Evolutionary conservation across 2,113 vertebrate genomes (phyloP), one percentile per base, ranked within the genome.

Genomic region (Struthio camelus): DNA sequence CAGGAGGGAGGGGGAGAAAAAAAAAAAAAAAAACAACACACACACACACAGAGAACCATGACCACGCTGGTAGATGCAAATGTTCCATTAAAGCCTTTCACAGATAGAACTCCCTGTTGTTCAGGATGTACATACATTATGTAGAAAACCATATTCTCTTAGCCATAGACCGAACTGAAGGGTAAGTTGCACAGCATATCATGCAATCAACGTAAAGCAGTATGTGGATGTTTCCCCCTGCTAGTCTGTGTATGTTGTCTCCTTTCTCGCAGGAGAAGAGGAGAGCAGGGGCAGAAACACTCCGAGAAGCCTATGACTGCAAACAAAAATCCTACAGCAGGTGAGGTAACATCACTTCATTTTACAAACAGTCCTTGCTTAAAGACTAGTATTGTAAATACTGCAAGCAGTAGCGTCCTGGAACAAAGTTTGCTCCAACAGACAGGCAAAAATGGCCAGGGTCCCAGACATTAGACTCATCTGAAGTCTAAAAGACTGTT

Each of bases 271-370:
- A 75, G 65, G 71, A 58, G 32, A 67, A 67, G 75, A 82, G 7
- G 80, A 77, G n/a, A 86, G 53, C 53, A 76, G 73, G 23, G 82
- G 44, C 36, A 94, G 59, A 85, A 92, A 90, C 59, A 94, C 54
- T 80, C 80, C 48, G 59, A 93, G 91, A 89, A 86, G 80, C 25
- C 89, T 69, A 67, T 54, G 81, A 78, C 50, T 93, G 91, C 96
- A 69, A 96, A 97, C 94, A 96, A 95, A 97, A 97, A 97, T 93
- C 94, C 91, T 50, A 20, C 80, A 94, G 91, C 85, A 81, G 76
- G 81, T 85, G 94, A 96, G 95, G 76, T 89, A 89, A 80, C 95
- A 65, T 83, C 53, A 81, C 73, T 86, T 95, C 76, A 54, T 88
- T 70, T 96, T 95, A 96, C 18, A 93, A 87, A 77, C 77, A 94